phyloP scores from a whole-genome alignment of 2,113 vertebrate genomes.

The Glareola pratincola region DNA sequence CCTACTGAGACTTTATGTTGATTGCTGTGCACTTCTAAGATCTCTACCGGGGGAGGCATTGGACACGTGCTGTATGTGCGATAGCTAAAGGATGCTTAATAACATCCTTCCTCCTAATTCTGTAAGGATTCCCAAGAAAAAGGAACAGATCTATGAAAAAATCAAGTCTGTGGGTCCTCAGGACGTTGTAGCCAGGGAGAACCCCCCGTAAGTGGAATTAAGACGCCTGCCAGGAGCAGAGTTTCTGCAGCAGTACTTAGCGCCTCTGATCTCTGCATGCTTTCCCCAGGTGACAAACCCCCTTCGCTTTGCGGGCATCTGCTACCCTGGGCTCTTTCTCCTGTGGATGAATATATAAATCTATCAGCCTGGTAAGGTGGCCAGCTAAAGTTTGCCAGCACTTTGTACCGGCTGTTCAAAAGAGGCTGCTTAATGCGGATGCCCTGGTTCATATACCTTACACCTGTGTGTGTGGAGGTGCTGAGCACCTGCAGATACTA shows the following conservation, averaged over 20 bases:
- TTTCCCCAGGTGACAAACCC: conserved; percentile 39
- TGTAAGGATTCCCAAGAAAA: not conserved
- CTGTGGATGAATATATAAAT: not conserved
- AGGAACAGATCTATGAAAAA: not conserved
- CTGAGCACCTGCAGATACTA: not conserved
- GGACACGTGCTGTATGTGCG: not conserved
- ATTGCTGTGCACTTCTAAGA: not conserved
- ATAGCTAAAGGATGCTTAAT: not conserved
- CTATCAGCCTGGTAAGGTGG: not conserved
- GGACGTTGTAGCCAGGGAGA: not conserved
- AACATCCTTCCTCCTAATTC: not conserved
- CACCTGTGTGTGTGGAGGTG: not conserved
- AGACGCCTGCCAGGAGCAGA: not conserved
- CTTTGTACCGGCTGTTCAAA: conserved; percentile 22
- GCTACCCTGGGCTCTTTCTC: not conserved
- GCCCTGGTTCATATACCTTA: not conserved
- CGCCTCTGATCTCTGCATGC: conserved; percentile 34
- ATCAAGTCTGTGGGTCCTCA: not conserved
- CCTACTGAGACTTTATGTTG: not conserved
- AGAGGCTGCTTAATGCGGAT: not conserved
- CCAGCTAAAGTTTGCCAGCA: not conserved
- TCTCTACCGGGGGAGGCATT: not conserved
- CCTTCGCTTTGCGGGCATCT: not conserved
- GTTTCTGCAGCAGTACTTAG: not conserved
- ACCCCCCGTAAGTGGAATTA: not conserved